Percentiles rank a stretch among this genome's conserved stretches.
phyloP scores from a whole-genome alignment of 2,797 vertebrate genomes.

The Mionectes olivaceus region DNA sequence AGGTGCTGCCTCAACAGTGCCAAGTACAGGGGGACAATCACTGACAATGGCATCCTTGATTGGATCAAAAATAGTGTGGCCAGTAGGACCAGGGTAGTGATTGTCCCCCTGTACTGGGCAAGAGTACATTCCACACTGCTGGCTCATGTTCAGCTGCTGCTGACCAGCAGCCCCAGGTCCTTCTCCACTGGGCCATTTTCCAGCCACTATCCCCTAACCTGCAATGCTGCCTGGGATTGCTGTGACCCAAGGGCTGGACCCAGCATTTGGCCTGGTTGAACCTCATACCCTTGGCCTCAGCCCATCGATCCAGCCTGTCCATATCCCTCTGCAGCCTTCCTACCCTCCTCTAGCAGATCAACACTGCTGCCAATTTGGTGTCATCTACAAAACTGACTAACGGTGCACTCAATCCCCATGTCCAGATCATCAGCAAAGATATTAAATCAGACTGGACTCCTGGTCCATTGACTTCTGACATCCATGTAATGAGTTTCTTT shows the following conservation, averaged over 20 bases:
- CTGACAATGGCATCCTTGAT: not conserved
- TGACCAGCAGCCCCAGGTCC: not conserved
- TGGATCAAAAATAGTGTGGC: not conserved
- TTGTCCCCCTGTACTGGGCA: not conserved
- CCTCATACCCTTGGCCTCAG: not conserved
- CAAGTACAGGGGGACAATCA: not conserved
- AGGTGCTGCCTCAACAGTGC: not conserved
- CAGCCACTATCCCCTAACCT: not conserved
- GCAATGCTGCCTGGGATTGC: not conserved
- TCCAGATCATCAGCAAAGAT: not conserved
- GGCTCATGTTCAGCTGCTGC: not conserved
- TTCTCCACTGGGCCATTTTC: not conserved
- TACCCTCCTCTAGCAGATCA: not conserved
- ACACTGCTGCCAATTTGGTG: not conserved
- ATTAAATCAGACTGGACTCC: not conserved
- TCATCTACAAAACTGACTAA: not conserved
- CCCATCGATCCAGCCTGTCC: not conserved
- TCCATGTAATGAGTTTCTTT: not conserved
- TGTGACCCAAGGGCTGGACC: not conserved
- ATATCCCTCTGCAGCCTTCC: not conserved
- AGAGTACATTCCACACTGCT: not conserved
- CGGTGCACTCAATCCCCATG: too few relatives aligned
- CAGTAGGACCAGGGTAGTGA: not conserved
- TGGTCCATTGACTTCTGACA: not conserved
- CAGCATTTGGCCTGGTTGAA: not conserved